Evolutionary conservation across 2,888 invertebrate species (phyloP), one percentile per base, ranked within the genome.

Genomic region (Bhutanitis thaidina): DNA sequence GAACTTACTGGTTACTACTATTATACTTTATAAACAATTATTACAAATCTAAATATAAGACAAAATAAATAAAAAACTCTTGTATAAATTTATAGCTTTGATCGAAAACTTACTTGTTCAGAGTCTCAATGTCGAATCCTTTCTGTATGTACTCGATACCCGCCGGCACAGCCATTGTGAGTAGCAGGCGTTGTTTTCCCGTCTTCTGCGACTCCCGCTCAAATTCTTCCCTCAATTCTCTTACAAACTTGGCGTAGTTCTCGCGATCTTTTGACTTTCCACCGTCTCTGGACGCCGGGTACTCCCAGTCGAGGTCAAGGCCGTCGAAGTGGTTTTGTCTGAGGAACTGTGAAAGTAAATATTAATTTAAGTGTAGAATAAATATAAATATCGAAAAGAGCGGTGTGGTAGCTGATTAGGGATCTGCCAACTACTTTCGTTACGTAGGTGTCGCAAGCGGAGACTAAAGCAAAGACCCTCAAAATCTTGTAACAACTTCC

Each of bases 141-240:
- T 97, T 96, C 71, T 97, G 94, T 60, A 98, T 95, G 71, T 97
- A 97, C 74, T 97, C 96, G 61, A 96, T 94, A 15, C 97, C 97
- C 1, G 97, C 97, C 0, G 97, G 97, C 27, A 98, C 96, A 9
- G 98, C 98, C 94, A 98, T 97, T 5, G 98, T 96, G 13, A 98
- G 86, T 45, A 98, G 86, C 29, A 98, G 91, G 36, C 91, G 85
- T 0, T 95, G 90, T 65, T 95, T 92, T 57, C 96, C 96, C 3
- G 96, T 96, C 83, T 96, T 95, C 58, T 93, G 91, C 0, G 95
- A 92, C 74, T 98, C 98, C 52, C 93, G 90, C 47, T 97, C 95
- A 69, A 97, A 98, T 71, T 97, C 97, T 62, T 96, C 94, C 1
- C 97, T 91, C 40, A 98, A 83, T 82, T 98, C 97, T 92, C 94